phyloP scores from a whole-genome alignment of 2,888 invertebrate genomes.

The Nasonia oneida region DNA sequence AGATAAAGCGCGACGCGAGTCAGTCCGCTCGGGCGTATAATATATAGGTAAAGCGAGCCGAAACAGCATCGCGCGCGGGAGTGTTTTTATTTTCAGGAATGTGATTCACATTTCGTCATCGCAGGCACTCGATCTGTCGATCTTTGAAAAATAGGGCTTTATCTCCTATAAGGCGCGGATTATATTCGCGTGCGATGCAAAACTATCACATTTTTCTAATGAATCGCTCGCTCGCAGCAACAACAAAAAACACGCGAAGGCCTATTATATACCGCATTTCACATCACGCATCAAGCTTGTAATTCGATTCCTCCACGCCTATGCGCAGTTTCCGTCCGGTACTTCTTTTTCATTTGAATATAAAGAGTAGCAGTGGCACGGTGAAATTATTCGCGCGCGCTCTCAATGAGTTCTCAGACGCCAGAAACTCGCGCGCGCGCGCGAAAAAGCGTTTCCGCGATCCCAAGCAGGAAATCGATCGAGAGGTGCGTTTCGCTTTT shows the following conservation, averaged over 20 bases:
- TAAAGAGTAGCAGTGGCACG: background rate
- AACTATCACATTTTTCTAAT: background rate
- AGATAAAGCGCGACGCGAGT: slow-evolving; percentile 63
- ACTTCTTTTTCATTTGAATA: slow-evolving; percentile 21
- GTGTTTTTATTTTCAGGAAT: background rate
- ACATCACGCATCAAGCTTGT: background rate
- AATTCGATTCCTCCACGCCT: slow-evolving; percentile 4
- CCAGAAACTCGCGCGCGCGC: background rate
- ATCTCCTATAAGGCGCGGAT: background rate
- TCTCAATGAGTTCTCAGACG: slow-evolving; percentile 4
- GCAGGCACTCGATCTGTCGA: background rate
- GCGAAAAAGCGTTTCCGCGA: slow-evolving; percentile 46
- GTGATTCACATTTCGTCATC: slow-evolving; percentile 59
- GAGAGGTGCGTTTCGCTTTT: slow-evolving; percentile 48
- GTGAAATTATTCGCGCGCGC: slow-evolving; percentile 31
- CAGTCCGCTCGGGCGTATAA: slow-evolving; percentile 32
- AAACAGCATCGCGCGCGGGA: background rate
- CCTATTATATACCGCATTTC: background rate
- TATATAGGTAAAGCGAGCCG: background rate
- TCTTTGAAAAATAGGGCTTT: background rate
- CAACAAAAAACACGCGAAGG: background rate
- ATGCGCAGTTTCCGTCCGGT: slow-evolving; percentile 8
- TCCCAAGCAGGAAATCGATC: slow-evolving; percentile 55
- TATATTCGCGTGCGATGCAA: background rate
- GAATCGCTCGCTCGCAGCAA: background rate